Base-by-base conservation (phyloP, 2,888 invertebrate genomes). In the Xanthorhoe designata region DNA sequence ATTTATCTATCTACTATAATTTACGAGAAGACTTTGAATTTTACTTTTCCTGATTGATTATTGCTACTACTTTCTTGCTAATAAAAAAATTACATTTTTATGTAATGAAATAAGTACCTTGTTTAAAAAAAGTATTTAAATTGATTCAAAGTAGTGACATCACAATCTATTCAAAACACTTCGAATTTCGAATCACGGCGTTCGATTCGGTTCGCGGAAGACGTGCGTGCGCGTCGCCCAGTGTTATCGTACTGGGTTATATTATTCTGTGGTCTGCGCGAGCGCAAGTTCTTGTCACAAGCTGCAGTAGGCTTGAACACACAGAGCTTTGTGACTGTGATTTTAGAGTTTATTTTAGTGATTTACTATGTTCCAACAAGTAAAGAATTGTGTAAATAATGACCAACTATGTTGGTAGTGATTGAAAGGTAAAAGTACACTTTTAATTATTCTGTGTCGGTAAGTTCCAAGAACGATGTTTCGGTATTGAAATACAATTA, bases 191-290 rank as follows among this genome's bases (percentile, higher is more conserved):
- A 75, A 84, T 86, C 90, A 91, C 90, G 89, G 68, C 61, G 35
- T 60, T 65, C 38, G 38, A 42, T 75, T 71, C 81, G 81, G 82
- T 89, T 91, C 88, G 85, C 15, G 71, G 88, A 88, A 90, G 82
- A 78, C 91, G 91, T 91, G 89, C 88, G 87, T 74, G 56, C 75
- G 71, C 74, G 75, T 72, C 82, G 86, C 85, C 78, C 75, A 83
- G 84, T 58, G 18, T 65, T 47, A 24, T 45, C 47, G 42, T 56
- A 79, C 78, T 66, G 74, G 67, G 47, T 60, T 57, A 10, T 15
- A 45, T 38, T 59, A 62, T 54, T 55, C 62, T 62, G 58, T 53
- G 49, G 47, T 59, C 29, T 60, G 67, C 59, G 60, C 55, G 9
- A 4, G 56, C 18, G 66, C 61, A 65, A n/a, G 5, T 47, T 49